Conservation (phyloP, 2,888 invertebrate genomes). For the Trachelus tabidus region DNA sequence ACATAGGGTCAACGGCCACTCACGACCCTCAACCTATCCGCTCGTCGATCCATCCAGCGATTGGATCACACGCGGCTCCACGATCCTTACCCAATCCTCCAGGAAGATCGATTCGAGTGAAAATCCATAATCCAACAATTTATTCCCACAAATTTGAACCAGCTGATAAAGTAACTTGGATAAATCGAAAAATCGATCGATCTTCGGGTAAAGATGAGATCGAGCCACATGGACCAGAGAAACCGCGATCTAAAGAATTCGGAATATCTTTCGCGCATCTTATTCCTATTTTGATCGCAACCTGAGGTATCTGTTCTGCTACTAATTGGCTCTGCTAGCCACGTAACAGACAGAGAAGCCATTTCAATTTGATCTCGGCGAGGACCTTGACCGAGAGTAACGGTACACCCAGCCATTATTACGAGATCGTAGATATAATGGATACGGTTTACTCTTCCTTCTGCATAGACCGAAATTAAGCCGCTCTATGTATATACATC, state of each 20-base stretch:
- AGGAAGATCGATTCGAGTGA: neutral
- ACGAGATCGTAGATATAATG: conserved; percentile 38
- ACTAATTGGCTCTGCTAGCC: neutral
- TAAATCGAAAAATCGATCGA: neutral
- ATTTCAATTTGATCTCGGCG: conserved; percentile 45
- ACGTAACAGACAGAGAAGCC: conserved; percentile 27
- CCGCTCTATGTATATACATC: neutral
- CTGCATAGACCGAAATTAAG: conserved; percentile 1
- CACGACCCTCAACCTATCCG: conserved; percentile 53
- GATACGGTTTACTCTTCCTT: conserved; percentile 5
- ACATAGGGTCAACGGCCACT: conserved; percentile 61
- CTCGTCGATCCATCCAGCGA: neutral
- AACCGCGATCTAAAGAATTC: neutral
- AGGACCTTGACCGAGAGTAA: conserved; percentile 59
- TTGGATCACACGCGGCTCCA: neutral
- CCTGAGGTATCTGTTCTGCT: neutral
- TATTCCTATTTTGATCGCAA: neutral
- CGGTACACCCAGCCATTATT: conserved; percentile 44
- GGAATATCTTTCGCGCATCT: neutral
- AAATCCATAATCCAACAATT: neutral
- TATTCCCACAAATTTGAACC: neutral
- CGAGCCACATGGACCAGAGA: neutral
- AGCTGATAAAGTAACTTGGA: too few relatives aligned
- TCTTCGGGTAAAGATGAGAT: neutral
- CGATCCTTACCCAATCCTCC: neutral